phyloP scores from a whole-genome alignment of 2,888 invertebrate species.

The Bellardia bayeri region DNA sequence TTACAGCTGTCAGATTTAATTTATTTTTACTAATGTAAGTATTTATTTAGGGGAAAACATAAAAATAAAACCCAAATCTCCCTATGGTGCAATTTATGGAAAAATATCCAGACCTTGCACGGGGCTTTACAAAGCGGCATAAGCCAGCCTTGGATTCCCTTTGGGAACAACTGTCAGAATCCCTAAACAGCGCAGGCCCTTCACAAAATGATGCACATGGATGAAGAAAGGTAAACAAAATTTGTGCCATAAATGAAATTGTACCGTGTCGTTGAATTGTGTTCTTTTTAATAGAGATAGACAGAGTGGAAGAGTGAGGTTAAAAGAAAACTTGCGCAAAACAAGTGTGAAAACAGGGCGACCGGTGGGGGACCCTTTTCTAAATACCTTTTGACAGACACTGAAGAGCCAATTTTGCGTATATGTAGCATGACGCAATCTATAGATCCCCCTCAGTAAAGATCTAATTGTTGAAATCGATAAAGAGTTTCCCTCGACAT shows the following conservation, averaged over 20 bases:
- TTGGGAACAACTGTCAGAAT: slow-evolving; percentile 38
- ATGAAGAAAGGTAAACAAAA: slow-evolving; percentile 47
- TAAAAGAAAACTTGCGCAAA: slow-evolving; percentile 26
- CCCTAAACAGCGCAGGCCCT: slow-evolving; percentile 25
- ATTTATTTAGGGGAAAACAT: background rate
- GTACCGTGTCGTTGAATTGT: background rate
- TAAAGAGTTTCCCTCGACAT: background rate
- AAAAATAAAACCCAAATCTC: background rate
- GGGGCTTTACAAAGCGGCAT: background rate
- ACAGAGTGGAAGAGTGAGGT: slow-evolving; percentile 56
- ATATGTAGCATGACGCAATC: background rate
- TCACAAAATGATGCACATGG: slow-evolving; percentile 35
- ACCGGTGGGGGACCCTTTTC: slow-evolving; percentile 4
- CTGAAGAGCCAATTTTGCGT: slow-evolving; percentile 3
- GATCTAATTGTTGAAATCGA: background rate
- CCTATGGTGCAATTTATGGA: background rate
- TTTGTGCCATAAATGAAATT: slow-evolving; percentile 18
- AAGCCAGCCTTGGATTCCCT: background rate
- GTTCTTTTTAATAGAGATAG: slow-evolving; percentile 34
- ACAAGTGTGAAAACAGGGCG: background rate
- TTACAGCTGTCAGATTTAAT: too few relatives aligned
- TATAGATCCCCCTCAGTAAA: background rate
- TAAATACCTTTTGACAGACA: background rate
- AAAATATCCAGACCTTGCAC: background rate
- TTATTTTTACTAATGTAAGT: too few relatives aligned